Evolutionary conservation across 2,797 vertebrate genomes (phyloP).

Genomic region (Paramormyrops hopkinsi): DNA sequence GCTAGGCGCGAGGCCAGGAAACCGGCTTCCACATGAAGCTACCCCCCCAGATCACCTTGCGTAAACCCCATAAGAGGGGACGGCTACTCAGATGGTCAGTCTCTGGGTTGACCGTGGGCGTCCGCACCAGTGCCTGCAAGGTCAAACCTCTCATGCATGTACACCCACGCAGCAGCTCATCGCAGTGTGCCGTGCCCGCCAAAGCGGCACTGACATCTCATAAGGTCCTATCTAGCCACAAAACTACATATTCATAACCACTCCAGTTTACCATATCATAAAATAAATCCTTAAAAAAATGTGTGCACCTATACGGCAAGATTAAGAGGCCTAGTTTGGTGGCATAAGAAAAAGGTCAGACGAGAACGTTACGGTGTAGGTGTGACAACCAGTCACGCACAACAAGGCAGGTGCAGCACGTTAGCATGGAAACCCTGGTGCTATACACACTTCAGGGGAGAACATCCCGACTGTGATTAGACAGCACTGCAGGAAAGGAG

Average conservation of each 20-base stretch:
- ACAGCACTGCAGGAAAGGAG: not conserved
- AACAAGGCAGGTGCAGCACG: not conserved
- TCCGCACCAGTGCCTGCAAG: not conserved
- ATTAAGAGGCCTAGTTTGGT: not conserved
- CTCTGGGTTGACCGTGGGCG: not conserved
- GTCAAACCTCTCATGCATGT: not conserved
- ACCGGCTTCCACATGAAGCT: not conserved
- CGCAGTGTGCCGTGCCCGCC: not conserved
- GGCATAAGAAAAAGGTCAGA: not conserved
- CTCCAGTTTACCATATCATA: not conserved
- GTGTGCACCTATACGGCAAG: not conserved
- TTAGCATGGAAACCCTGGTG: not conserved
- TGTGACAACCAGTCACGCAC: not conserved
- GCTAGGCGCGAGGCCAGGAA: constrained; percentile 22
- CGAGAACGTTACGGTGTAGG: not conserved
- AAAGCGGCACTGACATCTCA: not conserved
- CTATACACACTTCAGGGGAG: not conserved
- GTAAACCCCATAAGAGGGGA: not conserved
- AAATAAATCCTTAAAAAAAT: not conserved
- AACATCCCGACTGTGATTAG: not conserved
- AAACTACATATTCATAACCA: not conserved
- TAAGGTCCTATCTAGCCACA: not conserved
- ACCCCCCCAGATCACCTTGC: not conserved
- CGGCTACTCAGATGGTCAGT: not conserved
- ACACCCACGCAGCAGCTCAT: not conserved